Evolutionary conservation across 2,888 invertebrate species (phyloP).

Genomic region (Uropetala carovei): DNA sequence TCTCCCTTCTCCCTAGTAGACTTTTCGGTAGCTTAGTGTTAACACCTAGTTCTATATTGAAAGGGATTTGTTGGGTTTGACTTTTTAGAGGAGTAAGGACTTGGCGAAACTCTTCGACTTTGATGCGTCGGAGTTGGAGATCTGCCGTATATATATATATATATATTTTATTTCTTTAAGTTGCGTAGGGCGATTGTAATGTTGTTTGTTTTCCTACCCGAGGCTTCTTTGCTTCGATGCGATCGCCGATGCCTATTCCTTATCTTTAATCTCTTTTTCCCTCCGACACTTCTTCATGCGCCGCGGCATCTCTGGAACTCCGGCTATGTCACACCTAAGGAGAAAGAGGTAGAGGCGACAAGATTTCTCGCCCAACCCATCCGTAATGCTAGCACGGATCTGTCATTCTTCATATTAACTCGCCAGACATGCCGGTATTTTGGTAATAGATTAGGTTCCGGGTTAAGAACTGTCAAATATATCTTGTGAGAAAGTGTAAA

Average conservation of each 20-base stretch:
- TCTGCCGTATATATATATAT: neutral
- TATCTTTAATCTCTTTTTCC: conserved; percentile 54
- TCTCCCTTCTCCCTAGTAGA: conserved; percentile 34
- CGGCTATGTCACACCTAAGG: conserved; percentile 34
- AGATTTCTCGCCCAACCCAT: conserved; percentile 30
- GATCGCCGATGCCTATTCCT: conserved; percentile 12
- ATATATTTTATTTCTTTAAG: too few relatives aligned
- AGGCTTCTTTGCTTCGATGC: conserved; percentile 23
- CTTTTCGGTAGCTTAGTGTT: conserved; percentile 62
- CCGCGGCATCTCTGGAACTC: conserved; percentile 45
- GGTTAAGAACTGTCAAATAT: neutral
- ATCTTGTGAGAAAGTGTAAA: neutral
- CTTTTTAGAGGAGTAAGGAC: conserved; percentile 19
- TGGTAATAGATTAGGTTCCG: conserved; percentile 26
- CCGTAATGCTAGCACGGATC: conserved; percentile 36
- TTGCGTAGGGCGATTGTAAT: neutral
- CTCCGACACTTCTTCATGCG: conserved; percentile 23
- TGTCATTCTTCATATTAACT: conserved; percentile 24
- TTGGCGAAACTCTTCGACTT: neutral
- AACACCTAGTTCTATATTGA: conserved; percentile 59
- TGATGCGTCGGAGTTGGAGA: neutral
- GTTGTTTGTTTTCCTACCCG: neutral
- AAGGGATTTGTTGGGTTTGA: conserved; percentile 53
- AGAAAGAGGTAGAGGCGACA: conserved; percentile 14
- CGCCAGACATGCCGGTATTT: neutral